These are phyloP conservation scores for Anableps anableps DNA, from an alignment of 2,797 vertebrate species.

Conservation along the genomic window DNA sequence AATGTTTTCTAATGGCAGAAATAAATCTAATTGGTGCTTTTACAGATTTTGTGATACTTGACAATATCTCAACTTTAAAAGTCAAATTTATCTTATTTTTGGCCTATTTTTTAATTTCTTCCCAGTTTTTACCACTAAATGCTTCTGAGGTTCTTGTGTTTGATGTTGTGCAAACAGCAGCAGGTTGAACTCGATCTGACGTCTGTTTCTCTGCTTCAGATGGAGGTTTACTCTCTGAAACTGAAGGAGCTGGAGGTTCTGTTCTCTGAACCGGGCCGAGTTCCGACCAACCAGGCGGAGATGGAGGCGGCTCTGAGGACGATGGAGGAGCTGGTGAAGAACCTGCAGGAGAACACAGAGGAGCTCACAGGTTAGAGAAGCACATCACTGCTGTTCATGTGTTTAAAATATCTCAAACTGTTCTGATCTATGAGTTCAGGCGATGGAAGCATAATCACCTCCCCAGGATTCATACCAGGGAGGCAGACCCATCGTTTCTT, in stretches of 20 bases:
- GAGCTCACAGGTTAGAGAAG: constrained; percentile 61
- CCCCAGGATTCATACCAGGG: too few relatives aligned
- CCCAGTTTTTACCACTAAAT: neutral
- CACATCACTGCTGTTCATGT: too few relatives aligned
- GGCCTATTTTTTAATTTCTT: neutral
- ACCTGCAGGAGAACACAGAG: constrained; percentile 76
- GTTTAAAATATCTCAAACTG: neutral
- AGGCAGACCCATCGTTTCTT: too few relatives aligned
- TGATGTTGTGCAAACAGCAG: neutral
- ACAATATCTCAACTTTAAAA: too few relatives aligned
- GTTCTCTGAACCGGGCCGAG: constrained; percentile 54
- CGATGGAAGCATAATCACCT: too few relatives aligned
- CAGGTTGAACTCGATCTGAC: neutral
- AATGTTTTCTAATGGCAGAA: too few relatives aligned
- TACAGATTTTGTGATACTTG: too few relatives aligned
- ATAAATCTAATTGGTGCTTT: too few relatives aligned
- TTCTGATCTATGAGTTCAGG: too few relatives aligned
- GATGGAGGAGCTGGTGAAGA: constrained; percentile 70
- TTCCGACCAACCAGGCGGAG: constrained; percentile 35
- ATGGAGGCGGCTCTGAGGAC: constrained; percentile 80
- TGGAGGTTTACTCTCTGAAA: constrained; percentile 79
- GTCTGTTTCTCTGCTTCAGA: constrained; percentile 64
- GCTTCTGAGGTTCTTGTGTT: neutral
- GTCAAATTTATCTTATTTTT: neutral
- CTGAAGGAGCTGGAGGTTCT: constrained; percentile 82